These are phyloP conservation scores for Bettongia penicillata DNA, from an alignment of 2,113 vertebrate species.

Conservation along the genomic window DNA sequence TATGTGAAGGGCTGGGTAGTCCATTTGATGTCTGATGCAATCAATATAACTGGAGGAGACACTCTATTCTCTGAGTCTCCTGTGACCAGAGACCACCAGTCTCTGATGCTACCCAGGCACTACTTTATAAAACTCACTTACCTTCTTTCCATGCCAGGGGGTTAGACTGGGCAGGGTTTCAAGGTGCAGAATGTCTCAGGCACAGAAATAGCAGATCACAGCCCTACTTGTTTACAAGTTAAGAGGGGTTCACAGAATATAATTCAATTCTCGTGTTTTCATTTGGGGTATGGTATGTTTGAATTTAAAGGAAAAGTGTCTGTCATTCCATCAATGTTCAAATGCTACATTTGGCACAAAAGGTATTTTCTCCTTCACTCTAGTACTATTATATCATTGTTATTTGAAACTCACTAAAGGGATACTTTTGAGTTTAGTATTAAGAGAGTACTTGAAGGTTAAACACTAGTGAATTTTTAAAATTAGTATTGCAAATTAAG, in stretches of 20 bases:
- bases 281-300: not conserved
- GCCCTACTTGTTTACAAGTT: slow-evolving; percentile 18
- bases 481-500: slow-evolving; percentile 17
- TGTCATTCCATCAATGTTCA: not conserved
- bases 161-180: not conserved
- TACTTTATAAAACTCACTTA: not conserved
- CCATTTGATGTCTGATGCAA: not conserved
- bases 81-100: not conserved
- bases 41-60: not conserved
- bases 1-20: not conserved
- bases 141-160: not conserved
- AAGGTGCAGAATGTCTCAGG: not conserved
- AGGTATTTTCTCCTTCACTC: not conserved
- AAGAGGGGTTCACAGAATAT: not conserved
- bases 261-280: not conserved
- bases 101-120: not conserved
- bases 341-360: slow-evolving; percentile 2
- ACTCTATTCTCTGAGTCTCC: not conserved
- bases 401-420: not conserved
- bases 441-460: not conserved
- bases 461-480: not conserved
- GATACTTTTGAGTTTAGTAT: not conserved
- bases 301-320: not conserved
- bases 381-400: not conserved
- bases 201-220: not conserved